These are phyloP conservation scores for Macaria notata DNA, from an alignment of 2,888 invertebrate species.

Conservation along the genomic window DNA sequence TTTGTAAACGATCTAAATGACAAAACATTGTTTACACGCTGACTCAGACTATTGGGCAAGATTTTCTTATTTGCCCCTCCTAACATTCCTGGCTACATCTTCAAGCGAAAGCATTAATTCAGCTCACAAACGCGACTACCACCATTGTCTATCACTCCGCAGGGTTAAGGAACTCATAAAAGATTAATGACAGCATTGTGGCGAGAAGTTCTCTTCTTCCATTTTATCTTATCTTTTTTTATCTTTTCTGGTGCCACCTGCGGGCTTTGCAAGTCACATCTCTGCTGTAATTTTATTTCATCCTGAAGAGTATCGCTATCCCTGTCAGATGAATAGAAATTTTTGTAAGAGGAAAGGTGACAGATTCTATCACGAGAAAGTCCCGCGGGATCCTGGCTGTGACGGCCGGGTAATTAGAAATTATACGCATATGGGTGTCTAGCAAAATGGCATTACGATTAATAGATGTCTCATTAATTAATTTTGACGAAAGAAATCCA, in stretches of 20 bases:
- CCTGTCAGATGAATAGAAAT: too few relatives aligned
- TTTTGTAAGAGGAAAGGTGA: too few relatives aligned
- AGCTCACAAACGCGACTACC: slow-evolving; percentile 73
- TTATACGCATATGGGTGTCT: slow-evolving; percentile 1
- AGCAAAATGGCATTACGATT: not conserved
- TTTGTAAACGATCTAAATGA: too few relatives aligned
- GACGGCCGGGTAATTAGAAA: slow-evolving; percentile 18
- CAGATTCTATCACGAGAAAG: too few relatives aligned
- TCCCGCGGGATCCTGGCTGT: slow-evolving; percentile 1
- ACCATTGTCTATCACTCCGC: slow-evolving; percentile 77
- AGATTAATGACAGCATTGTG: slow-evolving; percentile 77
- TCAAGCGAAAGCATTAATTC: slow-evolving; percentile 71
- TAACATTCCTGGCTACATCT: slow-evolving; percentile 16
- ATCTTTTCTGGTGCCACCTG: slow-evolving; percentile 54
- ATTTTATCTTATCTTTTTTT: slow-evolving; percentile 30
- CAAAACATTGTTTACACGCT: too few relatives aligned
- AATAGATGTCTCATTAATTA: too few relatives aligned
- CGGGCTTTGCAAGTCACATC: slow-evolving; percentile 30
- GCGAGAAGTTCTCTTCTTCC: slow-evolving; percentile 54
- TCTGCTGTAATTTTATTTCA: too few relatives aligned
- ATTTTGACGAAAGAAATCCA: too few relatives aligned
- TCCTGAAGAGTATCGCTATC: too few relatives aligned
- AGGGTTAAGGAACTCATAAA: slow-evolving; percentile 73
- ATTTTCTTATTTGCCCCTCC: too few relatives aligned
- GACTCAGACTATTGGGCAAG: too few relatives aligned